Base-by-base conservation (phyloP, 2,888 invertebrate genomes). In the Ptilodon capucinus region DNA sequence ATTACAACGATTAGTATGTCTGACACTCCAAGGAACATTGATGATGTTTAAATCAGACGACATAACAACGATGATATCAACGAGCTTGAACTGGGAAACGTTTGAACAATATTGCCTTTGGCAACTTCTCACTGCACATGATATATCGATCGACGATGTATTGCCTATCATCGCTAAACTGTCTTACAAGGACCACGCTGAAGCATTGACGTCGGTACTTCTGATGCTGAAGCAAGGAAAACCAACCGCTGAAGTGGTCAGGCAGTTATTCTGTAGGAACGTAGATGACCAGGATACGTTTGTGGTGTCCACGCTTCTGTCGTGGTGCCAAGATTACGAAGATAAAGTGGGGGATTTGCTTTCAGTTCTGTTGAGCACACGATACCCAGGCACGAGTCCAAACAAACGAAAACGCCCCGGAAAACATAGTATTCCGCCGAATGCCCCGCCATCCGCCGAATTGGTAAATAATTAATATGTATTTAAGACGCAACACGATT, bases 71-170 rank as follows among this genome's bases (percentile, higher is more conserved):
- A 92, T 97, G 81, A 84, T 97, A 64, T 95, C 95, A 52, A 95
- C 95, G 36, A 98, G 97, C 72, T 91, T 99, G 46, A 93, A 94
- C 48, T 99, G 99, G 97, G 99, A 99, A 86, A 98, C 98, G 2
- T 97, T 98, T 68, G 99, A 99, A 83, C 99, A 99, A 84, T 95
- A 97, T 79, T 98, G 98, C 81, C 93, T 99, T 39, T 99, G 99
- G 99, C 98, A 99, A 84, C 92, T 99, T 48, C 93, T 99, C 41
- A 95, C 96, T 60, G 98, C 98, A 35, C 99, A 99, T 80, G 97
- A 97, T 80, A 96, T 98, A 76, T 95, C 97, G 44, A 93, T 98
- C n/a, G 97, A 98, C 74, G 95, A 96, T 75, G 94, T 98, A 58
- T 87, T 97, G 73, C 95, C 97, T 30, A 91, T 93, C 56, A 91